Base-by-base conservation (phyloP, 2,113 vertebrate species). In the Cyprinodon tularosa region DNA sequence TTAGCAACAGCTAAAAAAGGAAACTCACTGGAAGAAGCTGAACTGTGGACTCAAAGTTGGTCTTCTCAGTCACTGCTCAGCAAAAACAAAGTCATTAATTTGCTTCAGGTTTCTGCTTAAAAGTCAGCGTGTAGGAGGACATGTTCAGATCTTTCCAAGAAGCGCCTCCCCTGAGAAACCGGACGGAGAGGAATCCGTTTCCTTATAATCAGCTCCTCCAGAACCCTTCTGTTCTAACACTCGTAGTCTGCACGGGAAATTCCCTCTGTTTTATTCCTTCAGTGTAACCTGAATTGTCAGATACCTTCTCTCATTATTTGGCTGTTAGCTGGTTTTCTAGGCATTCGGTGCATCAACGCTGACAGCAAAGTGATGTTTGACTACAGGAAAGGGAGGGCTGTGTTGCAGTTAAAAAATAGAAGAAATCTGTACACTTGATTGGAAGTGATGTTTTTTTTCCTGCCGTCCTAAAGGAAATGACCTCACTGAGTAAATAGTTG, bases 401-500 rank as follows among this genome's bases (percentile, higher is more conserved):
- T 68, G 69, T 12, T 14, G n/a, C 53, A 80, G 80, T 84, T 66
- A 71, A 64, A 82, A 59, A 72, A 76, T 0, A 2, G 72, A 74
- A 81, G 79, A 65, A 63, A 78, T 74, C 72, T 40, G 71, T 71
- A 76, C 80, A 77, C 74, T 83, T 82, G 83, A 87, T 90, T 85
- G 72, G 62, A 47, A 86, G 72, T 79, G 62, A 44, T 74, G 74
- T 82, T 81, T 67, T 74, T 29, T 76, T 87, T 82, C 83, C 78
- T 77, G 72, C 69, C 29, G 66, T 85, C 59, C 83, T 88, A 45
- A 76, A 90, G 86, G 89, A 92, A 92, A 90, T 92, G 80, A 92
- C 87, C 89, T 90, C 86, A 92, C 12, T 87, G 86, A 84, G 87
- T 91, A 91, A 93, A 93, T 89, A 90, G 84, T 91, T 88, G 77